Conservation (phyloP, 2,888 invertebrate genomes). For the Torymus aiolomorphi region DNA sequence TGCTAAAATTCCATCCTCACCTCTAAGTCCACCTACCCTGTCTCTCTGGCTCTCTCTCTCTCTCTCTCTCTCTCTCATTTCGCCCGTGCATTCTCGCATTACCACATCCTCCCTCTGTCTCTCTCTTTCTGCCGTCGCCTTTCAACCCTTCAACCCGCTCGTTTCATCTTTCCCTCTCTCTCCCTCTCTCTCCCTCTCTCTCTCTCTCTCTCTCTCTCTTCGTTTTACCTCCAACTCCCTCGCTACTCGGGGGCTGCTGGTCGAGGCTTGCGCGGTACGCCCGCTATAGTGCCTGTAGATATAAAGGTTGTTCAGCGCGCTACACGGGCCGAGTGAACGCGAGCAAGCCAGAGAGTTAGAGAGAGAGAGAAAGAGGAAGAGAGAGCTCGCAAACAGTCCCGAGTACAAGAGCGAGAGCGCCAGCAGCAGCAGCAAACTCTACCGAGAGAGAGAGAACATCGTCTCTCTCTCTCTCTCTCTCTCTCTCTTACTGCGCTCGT, state of each 20-base stretch:
- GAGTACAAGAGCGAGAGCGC: constrained; percentile 46
- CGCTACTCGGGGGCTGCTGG: constrained; percentile 37
- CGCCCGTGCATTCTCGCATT: constrained; percentile 56
- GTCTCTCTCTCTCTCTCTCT: background rate
- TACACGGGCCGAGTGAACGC: constrained; percentile 58
- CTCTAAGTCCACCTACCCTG: constrained; percentile 60
- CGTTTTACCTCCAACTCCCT: constrained; percentile 32
- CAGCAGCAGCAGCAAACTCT: constrained; percentile 39
- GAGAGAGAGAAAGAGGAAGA: constrained; percentile 46
- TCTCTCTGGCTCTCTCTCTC: constrained; percentile 58
- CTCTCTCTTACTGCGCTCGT: constrained; percentile 60
- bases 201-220: constrained; percentile 18
- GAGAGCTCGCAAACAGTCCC: constrained; percentile 40
- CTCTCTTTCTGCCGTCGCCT: constrained; percentile 33
- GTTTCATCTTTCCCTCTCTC: constrained; percentile 24
- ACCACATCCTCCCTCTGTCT: constrained; percentile 55
- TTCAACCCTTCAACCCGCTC: constrained; percentile 7
- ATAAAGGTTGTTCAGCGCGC: constrained; percentile 71
- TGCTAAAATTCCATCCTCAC: constrained; percentile 71
- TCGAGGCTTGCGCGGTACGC: constrained; percentile 41
- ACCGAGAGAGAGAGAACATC: constrained; percentile 14
- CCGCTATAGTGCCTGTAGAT: constrained; percentile 63
- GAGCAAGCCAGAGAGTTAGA: constrained; percentile 55
- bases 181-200: constrained; percentile 27
- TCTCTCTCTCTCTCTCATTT: constrained; percentile 57